Evolutionary conservation across 2,113 vertebrate genomes (phyloP).

Genomic region (mouse (Mus musculus)): GRCm39 chr13:98615001-98615500

Average conservation of each 20-base stretch:
- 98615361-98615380: not conserved
- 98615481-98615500: not conserved
- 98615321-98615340: not conserved
- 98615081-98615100: not conserved
- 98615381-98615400: not conserved
- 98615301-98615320: not conserved
- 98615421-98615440: not conserved
- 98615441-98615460: not conserved
- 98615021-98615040: not conserved
- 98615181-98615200: too few species aligned
- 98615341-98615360: not conserved
- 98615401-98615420: not conserved
- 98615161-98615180: not conserved
- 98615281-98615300: not conserved
- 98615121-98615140: not conserved
- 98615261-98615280: not conserved
- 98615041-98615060: not conserved
- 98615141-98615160: not conserved
- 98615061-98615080: not conserved
- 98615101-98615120: not conserved
- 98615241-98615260: not conserved
- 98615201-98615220: not conserved
- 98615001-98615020: constrained; percentile 5
- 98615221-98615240: not conserved
- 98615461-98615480: not conserved